Percentiles rank a stretch among this genome's conserved stretches.
Conservation (phyloP, 2,113 vertebrate genomes). For the Lepus europaeus region DNA sequence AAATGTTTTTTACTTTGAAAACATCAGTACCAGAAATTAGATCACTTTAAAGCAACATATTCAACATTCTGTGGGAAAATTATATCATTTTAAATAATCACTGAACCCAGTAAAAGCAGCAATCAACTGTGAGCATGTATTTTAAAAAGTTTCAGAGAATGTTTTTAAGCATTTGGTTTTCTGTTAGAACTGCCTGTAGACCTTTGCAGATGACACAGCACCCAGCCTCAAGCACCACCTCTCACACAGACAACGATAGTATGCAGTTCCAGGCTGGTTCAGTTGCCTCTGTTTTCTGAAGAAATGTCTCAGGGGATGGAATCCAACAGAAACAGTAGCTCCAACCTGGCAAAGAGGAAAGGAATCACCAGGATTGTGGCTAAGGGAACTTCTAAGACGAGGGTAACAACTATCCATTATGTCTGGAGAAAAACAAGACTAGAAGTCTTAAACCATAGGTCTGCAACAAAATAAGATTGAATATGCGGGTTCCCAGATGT, state of each 20-base stretch:
- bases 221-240: accelerated
- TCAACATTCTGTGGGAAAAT: background rate
- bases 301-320: background rate
- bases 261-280: background rate
- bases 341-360: background rate
- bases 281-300: background rate
- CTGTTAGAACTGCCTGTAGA: background rate
- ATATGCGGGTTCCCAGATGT: background rate
- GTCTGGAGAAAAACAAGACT: background rate
- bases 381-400: background rate
- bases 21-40: background rate
- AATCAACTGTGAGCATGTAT: background rate
- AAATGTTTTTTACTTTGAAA: background rate
- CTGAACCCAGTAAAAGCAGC: background rate
- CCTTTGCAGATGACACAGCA: accelerated
- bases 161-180: background rate
- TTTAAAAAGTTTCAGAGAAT: background rate
- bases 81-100: too few species aligned
- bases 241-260: background rate
- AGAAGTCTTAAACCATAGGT: background rate
- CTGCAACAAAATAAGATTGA: background rate
- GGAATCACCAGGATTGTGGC: background rate
- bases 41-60: background rate
- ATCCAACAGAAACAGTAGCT: background rate
- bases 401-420: background rate